Evolutionary conservation across 2,113 vertebrate species (phyloP).

Genomic region (Panthera leo): DNA sequence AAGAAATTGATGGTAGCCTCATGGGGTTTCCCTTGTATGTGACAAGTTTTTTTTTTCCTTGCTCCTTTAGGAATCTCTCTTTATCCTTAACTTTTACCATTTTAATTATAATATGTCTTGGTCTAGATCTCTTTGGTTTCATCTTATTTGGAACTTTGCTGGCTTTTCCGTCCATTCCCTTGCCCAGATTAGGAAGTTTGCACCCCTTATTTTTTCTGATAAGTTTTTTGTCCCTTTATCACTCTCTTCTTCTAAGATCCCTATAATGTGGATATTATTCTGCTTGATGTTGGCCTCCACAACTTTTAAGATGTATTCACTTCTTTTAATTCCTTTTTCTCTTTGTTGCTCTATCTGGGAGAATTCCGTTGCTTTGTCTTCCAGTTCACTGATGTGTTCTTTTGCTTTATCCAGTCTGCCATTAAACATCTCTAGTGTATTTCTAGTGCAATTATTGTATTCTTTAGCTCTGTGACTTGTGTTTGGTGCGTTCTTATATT

Average conservation of each 20-base stretch:
- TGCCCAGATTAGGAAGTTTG: background rate
- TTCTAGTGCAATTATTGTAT: background rate
- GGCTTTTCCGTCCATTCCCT: background rate
- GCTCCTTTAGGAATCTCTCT: background rate
- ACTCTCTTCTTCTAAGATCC: background rate
- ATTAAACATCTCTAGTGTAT: background rate
- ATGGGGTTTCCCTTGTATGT: background rate
- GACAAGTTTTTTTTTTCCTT: background rate
- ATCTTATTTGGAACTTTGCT: background rate
- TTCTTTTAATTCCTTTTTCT: background rate
- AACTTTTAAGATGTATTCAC: background rate
- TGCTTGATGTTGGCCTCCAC: background rate
- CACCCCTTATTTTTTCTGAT: background rate
- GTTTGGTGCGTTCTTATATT: background rate
- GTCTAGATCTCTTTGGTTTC: background rate
- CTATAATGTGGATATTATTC: background rate
- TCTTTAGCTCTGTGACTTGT: background rate
- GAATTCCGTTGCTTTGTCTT: background rate
- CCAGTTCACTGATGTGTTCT: background rate
- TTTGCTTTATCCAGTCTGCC: background rate
- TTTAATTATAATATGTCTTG: background rate
- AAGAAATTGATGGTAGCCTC: background rate
- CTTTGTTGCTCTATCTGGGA: background rate
- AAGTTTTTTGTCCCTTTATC: background rate
- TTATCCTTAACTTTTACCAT: background rate